Conservation (phyloP, 2,797 vertebrate genomes). For the Cyclura pinguis region DNA sequence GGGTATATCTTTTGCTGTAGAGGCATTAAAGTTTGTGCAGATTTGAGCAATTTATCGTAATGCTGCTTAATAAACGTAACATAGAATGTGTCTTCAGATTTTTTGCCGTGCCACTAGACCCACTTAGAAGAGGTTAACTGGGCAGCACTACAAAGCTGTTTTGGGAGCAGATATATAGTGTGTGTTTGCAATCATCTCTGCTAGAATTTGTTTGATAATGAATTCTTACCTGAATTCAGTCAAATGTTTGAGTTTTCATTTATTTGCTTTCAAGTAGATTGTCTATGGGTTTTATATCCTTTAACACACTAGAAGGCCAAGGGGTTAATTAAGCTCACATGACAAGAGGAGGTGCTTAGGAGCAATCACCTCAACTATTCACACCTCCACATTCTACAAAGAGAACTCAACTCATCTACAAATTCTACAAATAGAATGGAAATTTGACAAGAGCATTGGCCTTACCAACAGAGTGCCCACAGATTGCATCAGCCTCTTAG, state of each 20-base stretch:
- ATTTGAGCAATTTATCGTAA: neutral
- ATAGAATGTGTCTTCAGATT: no score
- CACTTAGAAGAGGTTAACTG: neutral
- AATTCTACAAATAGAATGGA: neutral
- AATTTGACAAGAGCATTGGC: neutral
- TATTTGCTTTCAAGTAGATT: neutral
- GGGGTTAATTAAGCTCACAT: neutral
- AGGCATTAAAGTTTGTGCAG: neutral
- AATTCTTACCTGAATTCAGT: neutral
- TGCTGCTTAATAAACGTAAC: neutral
- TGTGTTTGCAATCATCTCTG: no score
- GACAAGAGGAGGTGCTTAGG: neutral
- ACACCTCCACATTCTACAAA: no score
- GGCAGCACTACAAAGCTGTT: no score
- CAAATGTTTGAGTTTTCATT: neutral
- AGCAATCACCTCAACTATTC: no score
- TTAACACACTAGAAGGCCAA: neutral
- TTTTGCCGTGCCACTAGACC: neutral
- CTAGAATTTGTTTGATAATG: neutral
- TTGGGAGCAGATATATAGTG: neutral
- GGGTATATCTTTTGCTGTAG: neutral
- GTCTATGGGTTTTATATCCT: neutral
- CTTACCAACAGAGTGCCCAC: neutral
- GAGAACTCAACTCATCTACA: neutral
- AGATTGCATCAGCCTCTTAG: neutral